A percentile compares a stretch with the other conserved stretches of the same genome.
Conservation (phyloP, 2,888 invertebrate genomes). For the Drymonia ruficornis region DNA sequence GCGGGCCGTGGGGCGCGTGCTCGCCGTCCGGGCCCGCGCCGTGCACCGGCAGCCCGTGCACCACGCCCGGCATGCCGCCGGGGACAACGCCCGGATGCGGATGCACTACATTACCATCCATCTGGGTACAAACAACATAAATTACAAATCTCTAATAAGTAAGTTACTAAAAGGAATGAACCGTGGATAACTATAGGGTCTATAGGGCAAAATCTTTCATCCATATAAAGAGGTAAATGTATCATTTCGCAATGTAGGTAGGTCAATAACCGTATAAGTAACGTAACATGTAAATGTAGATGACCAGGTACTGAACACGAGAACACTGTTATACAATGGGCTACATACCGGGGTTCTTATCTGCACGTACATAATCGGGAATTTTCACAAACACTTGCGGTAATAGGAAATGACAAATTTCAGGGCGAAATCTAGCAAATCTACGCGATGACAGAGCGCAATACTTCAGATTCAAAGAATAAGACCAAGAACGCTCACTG, state of each 20-base stretch:
- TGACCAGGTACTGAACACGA: too few species aligned
- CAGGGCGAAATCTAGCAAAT: not conserved
- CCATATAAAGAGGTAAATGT: too few species aligned
- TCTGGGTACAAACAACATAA: conserved; percentile 46
- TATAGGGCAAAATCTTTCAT: too few species aligned
- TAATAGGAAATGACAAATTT: not conserved
- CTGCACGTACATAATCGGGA: conserved; percentile 1
- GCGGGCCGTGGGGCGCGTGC: conserved; percentile 68
- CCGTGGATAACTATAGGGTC: too few species aligned
- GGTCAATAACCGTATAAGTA: not conserved
- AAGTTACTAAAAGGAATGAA: too few species aligned
- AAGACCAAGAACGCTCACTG: not conserved
- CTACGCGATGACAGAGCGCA: not conserved
- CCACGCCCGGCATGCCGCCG: conserved; percentile 67
- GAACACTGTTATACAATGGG: not conserved
- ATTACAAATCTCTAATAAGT: not conserved
- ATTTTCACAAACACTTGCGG: not conserved
- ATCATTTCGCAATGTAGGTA: not conserved
- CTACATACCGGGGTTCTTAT: conserved; percentile 4
- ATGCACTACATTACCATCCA: conserved; percentile 74
- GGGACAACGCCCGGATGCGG: conserved; percentile 70
- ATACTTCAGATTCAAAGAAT: not conserved
- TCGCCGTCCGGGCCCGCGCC: conserved; percentile 75
- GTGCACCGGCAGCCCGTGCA: conserved; percentile 72
- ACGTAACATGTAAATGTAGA: not conserved